phyloP scores from a whole-genome alignment of 2,113 vertebrate species.

The Aegotheles bennettii region DNA sequence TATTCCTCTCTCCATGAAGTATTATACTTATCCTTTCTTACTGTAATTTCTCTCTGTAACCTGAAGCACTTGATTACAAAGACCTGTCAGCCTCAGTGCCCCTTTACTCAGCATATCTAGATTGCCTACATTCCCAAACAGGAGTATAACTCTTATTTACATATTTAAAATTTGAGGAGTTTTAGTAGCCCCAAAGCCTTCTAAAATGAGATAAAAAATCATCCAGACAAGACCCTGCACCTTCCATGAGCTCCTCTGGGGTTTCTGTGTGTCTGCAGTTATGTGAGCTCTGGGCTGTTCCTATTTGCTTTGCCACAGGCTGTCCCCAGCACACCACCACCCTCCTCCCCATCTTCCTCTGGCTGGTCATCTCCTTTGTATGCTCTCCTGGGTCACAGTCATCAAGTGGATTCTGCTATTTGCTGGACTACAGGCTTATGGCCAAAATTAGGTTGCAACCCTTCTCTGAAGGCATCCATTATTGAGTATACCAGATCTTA shows the following conservation, averaged over 20 bases:
- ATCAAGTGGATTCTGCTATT: neutral
- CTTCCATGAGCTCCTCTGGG: neutral
- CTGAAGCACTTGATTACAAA: neutral
- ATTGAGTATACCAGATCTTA: neutral
- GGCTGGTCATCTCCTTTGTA: neutral
- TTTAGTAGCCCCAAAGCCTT: neutral
- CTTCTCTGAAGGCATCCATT: neutral
- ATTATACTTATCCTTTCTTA: neutral
- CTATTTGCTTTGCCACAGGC: neutral
- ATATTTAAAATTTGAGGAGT: neutral
- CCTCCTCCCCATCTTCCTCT: neutral
- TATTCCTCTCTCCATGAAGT: neutral
- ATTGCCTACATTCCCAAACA: neutral
- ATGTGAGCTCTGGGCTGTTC: neutral
- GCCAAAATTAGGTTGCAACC: neutral
- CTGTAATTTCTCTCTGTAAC: neutral
- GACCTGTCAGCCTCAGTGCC: neutral
- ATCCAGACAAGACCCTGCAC: neutral
- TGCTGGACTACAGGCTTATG: neutral
- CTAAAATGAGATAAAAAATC: neutral
- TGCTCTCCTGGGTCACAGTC: neutral
- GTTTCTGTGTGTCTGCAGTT: neutral
- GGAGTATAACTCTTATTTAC: neutral
- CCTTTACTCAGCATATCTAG: neutral
- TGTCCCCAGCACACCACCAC: neutral